Evolutionary conservation across 2,888 invertebrate species (phyloP).

Genomic region (Chorisops tibialis): DNA sequence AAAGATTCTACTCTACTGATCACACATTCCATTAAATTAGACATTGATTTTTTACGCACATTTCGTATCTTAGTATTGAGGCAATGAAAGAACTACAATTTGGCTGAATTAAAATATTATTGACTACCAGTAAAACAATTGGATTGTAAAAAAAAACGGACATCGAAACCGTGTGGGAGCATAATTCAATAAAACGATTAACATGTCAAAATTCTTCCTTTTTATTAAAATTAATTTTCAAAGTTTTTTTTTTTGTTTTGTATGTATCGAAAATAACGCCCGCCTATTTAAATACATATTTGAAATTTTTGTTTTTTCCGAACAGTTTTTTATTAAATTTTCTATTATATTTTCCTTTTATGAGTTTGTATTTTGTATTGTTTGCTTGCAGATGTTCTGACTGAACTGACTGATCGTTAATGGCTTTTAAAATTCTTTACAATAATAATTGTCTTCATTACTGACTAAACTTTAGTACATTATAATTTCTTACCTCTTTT

Average conservation of each 20-base stretch:
- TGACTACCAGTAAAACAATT: too few species aligned
- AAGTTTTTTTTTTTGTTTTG: slow-evolving; percentile 17
- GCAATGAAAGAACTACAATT: too few species aligned
- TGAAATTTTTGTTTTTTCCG: background rate
- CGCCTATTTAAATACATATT: slow-evolving; percentile 23
- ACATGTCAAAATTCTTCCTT: too few species aligned
- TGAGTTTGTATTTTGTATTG: slow-evolving; percentile 2
- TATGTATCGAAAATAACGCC: slow-evolving; percentile 33
- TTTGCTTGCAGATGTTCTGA: background rate
- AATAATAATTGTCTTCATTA: slow-evolving; percentile 9
- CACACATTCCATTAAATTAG: too few species aligned
- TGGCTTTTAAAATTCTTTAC: background rate
- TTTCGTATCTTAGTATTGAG: too few species aligned
- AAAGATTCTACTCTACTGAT: too few species aligned
- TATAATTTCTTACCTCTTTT: slow-evolving; percentile 12
- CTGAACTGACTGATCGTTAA: too few species aligned
- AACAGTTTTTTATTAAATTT: background rate
- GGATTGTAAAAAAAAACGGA: too few species aligned
- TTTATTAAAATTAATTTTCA: slow-evolving; percentile 24
- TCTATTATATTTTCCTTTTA: background rate
- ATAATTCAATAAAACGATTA: too few species aligned
- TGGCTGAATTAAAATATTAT: too few species aligned
- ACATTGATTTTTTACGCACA: too few species aligned
- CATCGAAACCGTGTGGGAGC: too few species aligned
- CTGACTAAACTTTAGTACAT: slow-evolving; percentile 17